Evolutionary conservation across 2,113 vertebrate genomes (phyloP), one percentile per base, ranked within the genome.

Genomic region (Salvator merianae): DNA sequence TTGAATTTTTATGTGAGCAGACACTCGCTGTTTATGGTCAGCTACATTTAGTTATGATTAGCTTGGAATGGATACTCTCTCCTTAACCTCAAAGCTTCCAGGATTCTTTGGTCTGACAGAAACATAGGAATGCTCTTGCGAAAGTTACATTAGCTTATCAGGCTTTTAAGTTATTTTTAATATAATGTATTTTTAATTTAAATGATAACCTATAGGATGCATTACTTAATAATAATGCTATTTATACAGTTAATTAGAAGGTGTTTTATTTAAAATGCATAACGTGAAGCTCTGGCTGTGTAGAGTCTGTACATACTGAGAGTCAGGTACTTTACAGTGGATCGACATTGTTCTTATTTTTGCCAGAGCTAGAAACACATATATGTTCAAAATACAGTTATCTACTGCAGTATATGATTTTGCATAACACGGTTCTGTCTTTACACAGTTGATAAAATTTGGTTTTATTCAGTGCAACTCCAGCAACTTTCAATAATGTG

Each of bases 21-120:
- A 84, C 86, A 89, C 75, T 68, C 82, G 2, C 24, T 88, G 83
- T 73, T 90, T 86, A 78, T 81, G 8, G 89, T 84, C 90, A 87
- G 82, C 66, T 76, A 83, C 81, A 84, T 87, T 91, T 84, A 90
- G 69, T 69, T 84, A 75, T 90, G 79, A 89, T 89, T 89, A 86
- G 12, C 82, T 90, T 47, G 24, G 77, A 86, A 65, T 71, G 50
- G 2, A 12, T 79, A n/a, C 84, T 53, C 10, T 43, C 20, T 59
- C 18, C 1, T 16, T 30, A 7, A 30, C 38, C 26, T 6, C 8
- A 65, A 71, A 83, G 30, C 86, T 71, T 28, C 7, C 8, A 59
- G 26, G 84, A 40, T 32, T 88, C 26, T 83, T 91, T 90, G 90
- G 88, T 87, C 90, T 30, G 79, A 76, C 84, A 90, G 65, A 62